Conservation (phyloP, 30 jellyfish, hydroid and myxozoan genomes). For the Hydra vulgaris region DNA sequence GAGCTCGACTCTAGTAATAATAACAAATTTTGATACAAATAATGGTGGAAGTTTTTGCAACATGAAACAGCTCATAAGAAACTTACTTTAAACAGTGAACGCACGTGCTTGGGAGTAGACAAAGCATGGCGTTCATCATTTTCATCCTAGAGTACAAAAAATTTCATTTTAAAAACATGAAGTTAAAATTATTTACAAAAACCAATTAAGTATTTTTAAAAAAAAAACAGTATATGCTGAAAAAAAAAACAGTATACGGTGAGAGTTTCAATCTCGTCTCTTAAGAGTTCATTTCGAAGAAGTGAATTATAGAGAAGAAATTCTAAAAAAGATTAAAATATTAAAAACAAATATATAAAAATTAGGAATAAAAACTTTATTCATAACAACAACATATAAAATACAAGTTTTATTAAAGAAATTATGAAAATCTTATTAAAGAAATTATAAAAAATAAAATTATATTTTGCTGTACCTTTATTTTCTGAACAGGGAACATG, state of each 20-base stretch:
- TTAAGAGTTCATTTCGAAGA: conserved; percentile 51
- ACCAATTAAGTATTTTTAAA: not conserved
- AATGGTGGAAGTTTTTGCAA: not conserved
- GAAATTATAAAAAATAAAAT: too few relatives aligned
- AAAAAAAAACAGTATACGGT: conserved; percentile 18
- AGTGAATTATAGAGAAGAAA: conserved; percentile 36
- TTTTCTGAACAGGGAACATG: conserved; percentile 2
- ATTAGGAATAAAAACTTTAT: not conserved
- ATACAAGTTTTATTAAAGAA: too few relatives aligned
- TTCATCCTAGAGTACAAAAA: conserved; percentile 29
- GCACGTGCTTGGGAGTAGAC: conserved; percentile 54
- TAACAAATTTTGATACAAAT: not conserved
- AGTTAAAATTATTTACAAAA: too few relatives aligned
- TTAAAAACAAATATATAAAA: not conserved
- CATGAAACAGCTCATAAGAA: too few relatives aligned
- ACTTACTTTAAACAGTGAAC: conserved; percentile 54
- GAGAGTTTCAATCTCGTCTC: conserved; percentile 58
- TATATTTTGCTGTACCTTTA: not conserved
- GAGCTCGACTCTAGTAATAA: conserved; percentile 21
- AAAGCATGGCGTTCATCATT: conserved; percentile 57
- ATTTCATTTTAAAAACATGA: too few relatives aligned
- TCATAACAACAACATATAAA: too few relatives aligned
- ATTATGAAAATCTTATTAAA: too few relatives aligned
- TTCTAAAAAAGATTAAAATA: conserved; percentile 17
- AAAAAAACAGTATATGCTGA: not conserved